Conservation (phyloP, 2,888 invertebrate genomes). For the Polydrusus pterygomalis region DNA sequence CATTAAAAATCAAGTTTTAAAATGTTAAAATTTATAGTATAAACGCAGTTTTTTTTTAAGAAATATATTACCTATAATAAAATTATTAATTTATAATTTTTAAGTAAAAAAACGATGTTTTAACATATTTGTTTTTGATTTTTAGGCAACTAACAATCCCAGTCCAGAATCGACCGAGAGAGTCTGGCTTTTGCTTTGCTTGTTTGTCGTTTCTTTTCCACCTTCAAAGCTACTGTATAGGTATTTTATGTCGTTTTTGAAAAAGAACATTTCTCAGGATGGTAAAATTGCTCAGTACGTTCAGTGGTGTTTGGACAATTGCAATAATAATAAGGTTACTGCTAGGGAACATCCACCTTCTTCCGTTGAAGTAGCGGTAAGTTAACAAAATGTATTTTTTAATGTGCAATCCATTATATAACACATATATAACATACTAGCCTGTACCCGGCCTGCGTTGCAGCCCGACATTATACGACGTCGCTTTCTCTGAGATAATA, state of each 20-base stretch:
- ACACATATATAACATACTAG: too few species aligned
- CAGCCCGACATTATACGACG: too few species aligned
- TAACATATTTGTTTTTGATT: background rate
- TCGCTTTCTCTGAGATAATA: too few species aligned
- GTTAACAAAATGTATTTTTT: constrained; percentile 67
- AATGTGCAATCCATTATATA: background rate
- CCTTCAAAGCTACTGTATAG: constrained; percentile 89
- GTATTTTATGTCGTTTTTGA: constrained; percentile 85
- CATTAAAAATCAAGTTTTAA: too few species aligned
- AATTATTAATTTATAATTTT: too few species aligned
- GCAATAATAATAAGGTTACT: constrained; percentile 88
- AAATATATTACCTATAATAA: too few species aligned
- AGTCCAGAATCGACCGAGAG: constrained; percentile 88
- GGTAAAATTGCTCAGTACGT: constrained; percentile 88
- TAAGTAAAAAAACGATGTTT: background rate
- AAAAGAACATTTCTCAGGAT: constrained; percentile 80
- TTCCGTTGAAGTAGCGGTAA: constrained; percentile 92
- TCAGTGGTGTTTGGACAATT: constrained; percentile 95
- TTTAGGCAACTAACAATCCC: constrained; percentile 91
- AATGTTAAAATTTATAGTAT: too few species aligned
- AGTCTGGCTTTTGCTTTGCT: constrained; percentile 91
- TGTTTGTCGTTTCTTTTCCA: constrained; percentile 94
- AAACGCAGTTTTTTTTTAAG: too few species aligned
- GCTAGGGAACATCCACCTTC: constrained; percentile 91
- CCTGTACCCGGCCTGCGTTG: too few species aligned